Percentiles rank a stretch among this genome's conserved stretches.
These are phyloP conservation scores for Bellardia bayeri DNA, from an alignment of 2,888 invertebrate species.

Conservation along the genomic window DNA sequence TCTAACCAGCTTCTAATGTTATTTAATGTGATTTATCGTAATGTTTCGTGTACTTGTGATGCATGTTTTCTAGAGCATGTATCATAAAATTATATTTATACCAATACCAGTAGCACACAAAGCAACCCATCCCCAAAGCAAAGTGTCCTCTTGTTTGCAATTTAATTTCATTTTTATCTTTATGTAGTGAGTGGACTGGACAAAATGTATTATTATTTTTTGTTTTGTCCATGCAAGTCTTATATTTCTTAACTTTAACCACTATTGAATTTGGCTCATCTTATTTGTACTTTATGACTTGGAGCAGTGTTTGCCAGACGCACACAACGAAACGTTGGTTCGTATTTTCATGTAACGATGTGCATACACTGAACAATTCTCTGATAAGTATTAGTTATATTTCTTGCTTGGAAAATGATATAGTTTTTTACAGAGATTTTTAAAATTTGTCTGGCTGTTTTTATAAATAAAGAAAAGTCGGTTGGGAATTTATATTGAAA, in stretches of 20 bases:
- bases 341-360: no score
- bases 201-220: neutral
- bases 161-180: conserved; percentile 31
- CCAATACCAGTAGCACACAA: neutral
- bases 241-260: neutral
- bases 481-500: no score
- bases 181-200: neutral
- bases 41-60: conserved; percentile 6
- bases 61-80: neutral
- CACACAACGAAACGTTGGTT: no score
- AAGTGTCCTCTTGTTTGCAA: conserved; percentile 8
- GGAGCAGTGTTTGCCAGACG: no score
- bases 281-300: conserved; percentile 27
- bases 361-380: no score
- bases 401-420: no score
- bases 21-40: conserved; percentile 16
- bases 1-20: neutral
- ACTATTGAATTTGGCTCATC: neutral
- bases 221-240: neutral
- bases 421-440: no score
- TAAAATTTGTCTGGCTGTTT: no score
- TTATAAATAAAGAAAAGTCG: no score
- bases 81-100: conserved; percentile 21
- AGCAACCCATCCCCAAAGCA: neutral
- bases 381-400: no score